These are phyloP conservation scores for Mergus octosetaceus DNA, from an alignment of 2,797 vertebrate species.

Conservation along the genomic window DNA sequence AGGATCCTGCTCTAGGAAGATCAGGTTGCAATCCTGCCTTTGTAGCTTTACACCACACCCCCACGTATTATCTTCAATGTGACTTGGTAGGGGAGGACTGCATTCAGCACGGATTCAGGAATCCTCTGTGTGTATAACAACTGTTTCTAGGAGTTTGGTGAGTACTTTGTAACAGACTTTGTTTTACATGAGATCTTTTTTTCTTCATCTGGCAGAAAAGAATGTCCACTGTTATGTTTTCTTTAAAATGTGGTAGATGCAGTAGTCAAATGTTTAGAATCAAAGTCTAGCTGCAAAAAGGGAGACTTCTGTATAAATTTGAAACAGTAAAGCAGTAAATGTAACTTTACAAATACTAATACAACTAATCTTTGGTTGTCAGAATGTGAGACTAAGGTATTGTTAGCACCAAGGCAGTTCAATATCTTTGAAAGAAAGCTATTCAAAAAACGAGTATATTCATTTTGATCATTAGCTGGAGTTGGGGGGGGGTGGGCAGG, in stretches of 20 bases:
- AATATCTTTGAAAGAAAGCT: background rate
- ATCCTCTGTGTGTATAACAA: background rate
- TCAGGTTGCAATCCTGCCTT: background rate
- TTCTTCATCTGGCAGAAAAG: background rate
- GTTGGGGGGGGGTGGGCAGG: background rate
- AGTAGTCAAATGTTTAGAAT: background rate
- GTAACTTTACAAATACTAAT: background rate
- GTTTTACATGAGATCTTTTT: background rate
- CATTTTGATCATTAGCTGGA: background rate
- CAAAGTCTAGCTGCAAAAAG: background rate
- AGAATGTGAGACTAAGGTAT: background rate
- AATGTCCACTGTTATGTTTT: background rate
- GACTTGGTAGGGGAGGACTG: background rate
- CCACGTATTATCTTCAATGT: background rate
- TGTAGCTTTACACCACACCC: conserved; percentile 10
- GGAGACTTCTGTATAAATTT: background rate
- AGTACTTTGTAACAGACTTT: conserved; percentile 28
- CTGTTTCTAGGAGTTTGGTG: conserved; percentile 29
- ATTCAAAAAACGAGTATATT: background rate
- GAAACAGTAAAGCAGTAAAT: background rate
- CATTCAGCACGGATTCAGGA: background rate
- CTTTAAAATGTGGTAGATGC: background rate
- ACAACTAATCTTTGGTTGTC: background rate
- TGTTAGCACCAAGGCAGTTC: background rate
- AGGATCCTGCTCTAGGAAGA: background rate